A percentile compares a stretch with the other conserved stretches of the same genome.
Evolutionary conservation across 2,113 vertebrate species (phyloP).

Genomic region (Steatornis caripensis): DNA sequence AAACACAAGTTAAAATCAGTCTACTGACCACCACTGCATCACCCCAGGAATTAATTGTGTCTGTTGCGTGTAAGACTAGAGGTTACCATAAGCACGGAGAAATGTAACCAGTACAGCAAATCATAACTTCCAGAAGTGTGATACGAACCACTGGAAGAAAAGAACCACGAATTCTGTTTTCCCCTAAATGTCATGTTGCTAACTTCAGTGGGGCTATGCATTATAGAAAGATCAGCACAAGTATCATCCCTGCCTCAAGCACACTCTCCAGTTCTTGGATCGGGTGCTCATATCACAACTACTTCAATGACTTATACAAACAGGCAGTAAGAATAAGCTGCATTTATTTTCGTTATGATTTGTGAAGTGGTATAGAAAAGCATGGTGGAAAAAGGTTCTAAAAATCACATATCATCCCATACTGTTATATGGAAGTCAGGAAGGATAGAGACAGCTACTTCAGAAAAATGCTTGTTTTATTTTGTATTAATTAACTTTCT

Average conservation of each 20-base stretch:
- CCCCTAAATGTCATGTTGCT: too few species aligned
- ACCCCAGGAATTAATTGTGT: background rate
- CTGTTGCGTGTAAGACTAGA: background rate
- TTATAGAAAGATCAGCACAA: background rate
- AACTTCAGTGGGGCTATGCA: background rate
- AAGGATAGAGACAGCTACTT: background rate
- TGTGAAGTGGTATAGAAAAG: background rate
- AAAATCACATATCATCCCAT: background rate
- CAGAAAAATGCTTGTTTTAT: background rate
- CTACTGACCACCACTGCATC: background rate
- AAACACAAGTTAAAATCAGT: background rate
- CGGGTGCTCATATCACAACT: background rate
- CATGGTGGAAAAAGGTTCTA: background rate
- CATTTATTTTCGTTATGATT: background rate
- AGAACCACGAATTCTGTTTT: background rate
- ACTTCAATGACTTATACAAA: background rate
- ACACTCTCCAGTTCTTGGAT: background rate
- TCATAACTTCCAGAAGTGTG: fast-evolving
- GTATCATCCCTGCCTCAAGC: background rate
- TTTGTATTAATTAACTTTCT: background rate
- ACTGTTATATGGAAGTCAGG: background rate
- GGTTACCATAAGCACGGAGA: background rate
- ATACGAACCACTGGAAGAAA: background rate
- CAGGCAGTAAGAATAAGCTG: background rate
- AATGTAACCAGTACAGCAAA: fast-evolving